These are phyloP conservation scores for Macaria notata DNA, from an alignment of 2,888 invertebrate species.

Conservation along the genomic window DNA sequence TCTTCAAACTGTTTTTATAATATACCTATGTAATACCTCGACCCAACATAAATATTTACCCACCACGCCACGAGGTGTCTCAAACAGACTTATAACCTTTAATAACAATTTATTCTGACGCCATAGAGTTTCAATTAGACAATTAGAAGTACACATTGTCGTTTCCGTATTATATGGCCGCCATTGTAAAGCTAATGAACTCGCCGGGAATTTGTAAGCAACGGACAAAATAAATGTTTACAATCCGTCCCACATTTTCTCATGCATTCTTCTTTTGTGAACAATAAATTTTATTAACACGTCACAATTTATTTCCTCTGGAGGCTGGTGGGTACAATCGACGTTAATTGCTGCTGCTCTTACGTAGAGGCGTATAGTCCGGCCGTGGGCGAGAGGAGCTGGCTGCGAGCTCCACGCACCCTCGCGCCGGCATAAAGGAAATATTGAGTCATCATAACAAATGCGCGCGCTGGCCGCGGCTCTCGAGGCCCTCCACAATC, in stretches of 20 bases:
- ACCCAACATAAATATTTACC: conserved; percentile 21
- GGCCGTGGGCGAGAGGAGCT: conserved; percentile 46
- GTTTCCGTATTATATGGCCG: conserved; percentile 53
- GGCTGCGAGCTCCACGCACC: conserved; percentile 46
- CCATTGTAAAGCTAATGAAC: conserved; percentile 52
- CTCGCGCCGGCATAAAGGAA: conserved; percentile 68
- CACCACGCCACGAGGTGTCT: conserved; percentile 27
- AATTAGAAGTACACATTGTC: conserved; percentile 41
- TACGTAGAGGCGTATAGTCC: conserved; percentile 49
- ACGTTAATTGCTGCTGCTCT: conserved; percentile 76
- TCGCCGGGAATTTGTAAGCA: conserved; percentile 50
- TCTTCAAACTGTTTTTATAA: conserved; percentile 57
- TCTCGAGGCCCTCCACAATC: conserved; percentile 71
- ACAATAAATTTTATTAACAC: conserved; percentile 78
- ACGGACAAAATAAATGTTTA: conserved; percentile 58
- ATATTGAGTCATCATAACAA: conserved; percentile 81
- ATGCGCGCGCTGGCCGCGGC: conserved; percentile 63
- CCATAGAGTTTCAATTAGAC: conserved; percentile 23
- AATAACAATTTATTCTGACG: conserved; percentile 30
- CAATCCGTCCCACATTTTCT: conserved; percentile 60
- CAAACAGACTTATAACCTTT: conserved; percentile 25
- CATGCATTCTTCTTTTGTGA: conserved; percentile 66
- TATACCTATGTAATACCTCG: conserved; percentile 26
- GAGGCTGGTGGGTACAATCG: conserved; percentile 63
- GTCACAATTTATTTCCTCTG: conserved; percentile 66